These are phyloP conservation scores for Cephalophus harveyi DNA, from an alignment of 2,113 vertebrate genomes.

Conservation along the genomic window DNA sequence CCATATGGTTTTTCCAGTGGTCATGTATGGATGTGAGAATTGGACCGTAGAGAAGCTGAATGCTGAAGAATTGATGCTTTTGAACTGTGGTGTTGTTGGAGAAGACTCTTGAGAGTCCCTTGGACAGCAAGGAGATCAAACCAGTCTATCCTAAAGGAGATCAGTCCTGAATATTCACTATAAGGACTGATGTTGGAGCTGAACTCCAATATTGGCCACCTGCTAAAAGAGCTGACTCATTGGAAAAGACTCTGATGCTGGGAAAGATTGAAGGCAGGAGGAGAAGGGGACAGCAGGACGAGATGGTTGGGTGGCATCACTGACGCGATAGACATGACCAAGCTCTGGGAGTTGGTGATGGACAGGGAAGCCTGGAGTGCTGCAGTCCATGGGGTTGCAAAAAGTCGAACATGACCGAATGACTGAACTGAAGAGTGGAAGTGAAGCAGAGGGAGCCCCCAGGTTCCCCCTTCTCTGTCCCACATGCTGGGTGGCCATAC, in stretches of 20 bases:
- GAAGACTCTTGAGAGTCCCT: neutral
- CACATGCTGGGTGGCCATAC: neutral
- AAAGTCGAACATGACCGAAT: accelerated
- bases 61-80: neutral
- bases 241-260: neutral
- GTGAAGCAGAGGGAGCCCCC: neutral
- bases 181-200: neutral
- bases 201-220: neutral
- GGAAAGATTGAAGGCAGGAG: neutral
- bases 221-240: neutral
- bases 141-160: neutral
- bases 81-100: neutral
- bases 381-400: neutral
- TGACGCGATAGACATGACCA: neutral
- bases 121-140: neutral
- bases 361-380: neutral
- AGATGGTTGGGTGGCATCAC: neutral
- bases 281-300: neutral
- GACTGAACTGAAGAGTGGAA: neutral
- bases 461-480: neutral
- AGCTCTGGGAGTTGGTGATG: neutral
- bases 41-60: neutral
- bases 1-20: neutral
- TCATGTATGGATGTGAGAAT: neutral
- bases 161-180: neutral